A percentile compares a stretch with the other conserved stretches of the same genome.
phyloP scores from a whole-genome alignment of 2,797 vertebrate species.

The Steatocranus sp. region DNA sequence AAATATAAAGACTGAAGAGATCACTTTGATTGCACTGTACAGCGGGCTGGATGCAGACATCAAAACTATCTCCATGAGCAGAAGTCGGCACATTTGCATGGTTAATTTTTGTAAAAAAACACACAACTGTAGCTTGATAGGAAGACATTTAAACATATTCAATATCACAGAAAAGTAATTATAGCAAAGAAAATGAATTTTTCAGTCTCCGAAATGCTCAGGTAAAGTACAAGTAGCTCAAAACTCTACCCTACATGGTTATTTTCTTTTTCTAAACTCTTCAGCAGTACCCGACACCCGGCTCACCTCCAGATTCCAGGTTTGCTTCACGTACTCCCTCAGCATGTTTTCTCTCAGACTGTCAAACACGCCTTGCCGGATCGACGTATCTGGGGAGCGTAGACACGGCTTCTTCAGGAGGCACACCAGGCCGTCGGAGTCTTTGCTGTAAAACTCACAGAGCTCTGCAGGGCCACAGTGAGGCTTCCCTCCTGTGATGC shows the following conservation, averaged over 20 bases:
- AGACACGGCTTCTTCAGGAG: slow-evolving; percentile 87
- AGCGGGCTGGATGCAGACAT: background rate
- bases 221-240: background rate
- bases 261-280: background rate
- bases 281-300: background rate
- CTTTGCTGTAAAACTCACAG: slow-evolving; percentile 92
- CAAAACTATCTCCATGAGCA: background rate
- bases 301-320: slow-evolving; percentile 92
- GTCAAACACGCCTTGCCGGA: slow-evolving; percentile 85
- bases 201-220: background rate
- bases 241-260: background rate
- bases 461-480: slow-evolving; percentile 94
- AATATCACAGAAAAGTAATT: background rate
- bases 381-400: slow-evolving; percentile 73
- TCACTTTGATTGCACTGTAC: background rate
- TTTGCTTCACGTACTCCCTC: slow-evolving; percentile 89
- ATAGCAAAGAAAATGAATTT: background rate
- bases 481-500: slow-evolving; percentile 84
- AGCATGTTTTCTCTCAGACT: slow-evolving; percentile 90
- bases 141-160: background rate
- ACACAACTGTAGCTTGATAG: accelerated
- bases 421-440: slow-evolving; percentile 88
- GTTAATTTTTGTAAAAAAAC: accelerated
- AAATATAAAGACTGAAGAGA: background rate
- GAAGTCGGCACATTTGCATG: background rate